phyloP scores from a whole-genome alignment of 2,797 vertebrate species.

The Odontamblyopus rebecca region DNA sequence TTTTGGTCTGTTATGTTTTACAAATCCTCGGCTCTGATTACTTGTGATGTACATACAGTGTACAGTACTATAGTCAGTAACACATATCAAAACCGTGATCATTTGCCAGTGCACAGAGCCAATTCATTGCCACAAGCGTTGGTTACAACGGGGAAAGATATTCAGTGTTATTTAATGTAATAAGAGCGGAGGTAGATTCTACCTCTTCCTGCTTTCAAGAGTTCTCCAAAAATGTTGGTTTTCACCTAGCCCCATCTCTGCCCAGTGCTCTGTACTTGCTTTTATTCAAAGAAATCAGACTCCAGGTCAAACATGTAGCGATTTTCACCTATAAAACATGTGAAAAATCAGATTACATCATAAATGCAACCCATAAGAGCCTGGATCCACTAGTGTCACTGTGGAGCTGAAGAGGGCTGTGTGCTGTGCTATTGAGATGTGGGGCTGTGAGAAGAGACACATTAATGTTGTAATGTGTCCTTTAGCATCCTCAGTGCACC shows the following conservation, averaged over 20 bases:
- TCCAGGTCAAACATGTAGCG: too few species aligned
- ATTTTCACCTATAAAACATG: too few species aligned
- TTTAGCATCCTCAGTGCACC: conserved; percentile 18
- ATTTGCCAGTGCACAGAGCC: background rate
- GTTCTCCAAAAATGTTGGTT: too few species aligned
- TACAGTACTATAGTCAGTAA: background rate
- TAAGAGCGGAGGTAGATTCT: too few species aligned
- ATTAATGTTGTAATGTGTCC: conserved; percentile 28
- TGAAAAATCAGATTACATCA: background rate
- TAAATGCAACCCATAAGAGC: background rate
- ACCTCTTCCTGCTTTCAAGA: too few species aligned
- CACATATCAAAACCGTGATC: background rate
- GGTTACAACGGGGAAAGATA: too few species aligned
- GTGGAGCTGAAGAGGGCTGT: background rate
- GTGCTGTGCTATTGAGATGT: background rate
- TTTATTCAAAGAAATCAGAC: too few species aligned
- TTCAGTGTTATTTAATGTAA: too few species aligned
- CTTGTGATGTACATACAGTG: background rate
- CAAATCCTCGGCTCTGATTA: background rate
- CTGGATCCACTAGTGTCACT: background rate
- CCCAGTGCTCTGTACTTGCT: too few species aligned
- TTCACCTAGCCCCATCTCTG: too few species aligned
- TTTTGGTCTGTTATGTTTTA: background rate
- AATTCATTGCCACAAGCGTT: background rate
- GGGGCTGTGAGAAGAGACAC: background rate